Evolutionary conservation across 2,888 invertebrate genomes (phyloP).

Genomic region (Masnerella sp.): DNA sequence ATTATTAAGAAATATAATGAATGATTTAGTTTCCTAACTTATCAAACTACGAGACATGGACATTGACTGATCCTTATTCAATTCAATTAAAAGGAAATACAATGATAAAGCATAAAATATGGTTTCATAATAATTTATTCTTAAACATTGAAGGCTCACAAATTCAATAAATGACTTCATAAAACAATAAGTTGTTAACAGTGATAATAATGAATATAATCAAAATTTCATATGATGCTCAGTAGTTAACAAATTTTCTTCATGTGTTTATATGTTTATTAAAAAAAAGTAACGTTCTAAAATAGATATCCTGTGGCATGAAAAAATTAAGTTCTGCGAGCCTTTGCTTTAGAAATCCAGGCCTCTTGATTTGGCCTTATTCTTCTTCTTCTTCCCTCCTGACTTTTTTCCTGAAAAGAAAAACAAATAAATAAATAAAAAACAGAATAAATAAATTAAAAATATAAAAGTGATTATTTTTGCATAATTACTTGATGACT

Average conservation of each 20-base stretch:
- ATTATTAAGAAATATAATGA: too few species aligned
- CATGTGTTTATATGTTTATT: not conserved
- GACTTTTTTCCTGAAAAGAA: slow-evolving; percentile 26
- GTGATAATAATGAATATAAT: not conserved
- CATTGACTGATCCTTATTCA: too few species aligned
- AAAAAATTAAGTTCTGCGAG: slow-evolving; percentile 7
- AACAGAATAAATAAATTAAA: not conserved
- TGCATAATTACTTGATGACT: slow-evolving; percentile 23
- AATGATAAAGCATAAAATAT: too few species aligned
- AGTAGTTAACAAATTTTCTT: not conserved
- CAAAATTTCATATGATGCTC: not conserved
- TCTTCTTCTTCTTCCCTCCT: slow-evolving; percentile 29
- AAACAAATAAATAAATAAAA: too few species aligned
- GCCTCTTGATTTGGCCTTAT: slow-evolving; percentile 24
- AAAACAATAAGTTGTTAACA: not conserved
- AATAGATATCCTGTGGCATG: not conserved
- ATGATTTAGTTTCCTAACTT: too few species aligned
- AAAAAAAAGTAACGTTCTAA: not conserved
- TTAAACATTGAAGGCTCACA: not conserved
- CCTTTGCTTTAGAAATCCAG: slow-evolving; percentile 8
- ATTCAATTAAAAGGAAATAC: too few species aligned
- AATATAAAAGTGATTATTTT: not conserved
- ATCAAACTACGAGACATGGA: too few species aligned
- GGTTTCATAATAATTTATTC: not conserved
- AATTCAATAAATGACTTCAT: not conserved